These are phyloP conservation scores for Drosophila nebulosa DNA, from an alignment of 1,140 invertebrate species.

Conservation along the genomic window DNA sequence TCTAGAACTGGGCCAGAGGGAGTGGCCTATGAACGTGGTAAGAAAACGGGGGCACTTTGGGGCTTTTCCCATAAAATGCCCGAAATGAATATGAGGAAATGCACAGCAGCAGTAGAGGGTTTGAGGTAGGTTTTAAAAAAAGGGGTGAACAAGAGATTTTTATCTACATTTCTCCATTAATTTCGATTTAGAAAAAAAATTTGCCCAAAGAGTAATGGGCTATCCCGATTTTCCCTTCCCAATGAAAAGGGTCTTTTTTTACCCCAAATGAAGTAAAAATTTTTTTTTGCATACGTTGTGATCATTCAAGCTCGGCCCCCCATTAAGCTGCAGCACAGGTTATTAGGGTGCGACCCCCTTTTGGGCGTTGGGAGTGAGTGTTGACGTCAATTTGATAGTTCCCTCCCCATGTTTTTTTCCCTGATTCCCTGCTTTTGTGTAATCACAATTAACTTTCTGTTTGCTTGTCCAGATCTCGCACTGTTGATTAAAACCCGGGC, in stretches of 20 bases:
- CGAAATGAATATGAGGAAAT: constrained; percentile 88
- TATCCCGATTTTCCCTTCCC: constrained; percentile 92
- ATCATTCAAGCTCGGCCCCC: constrained; percentile 82
- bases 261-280: constrained; percentile 89
- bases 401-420: not conserved
- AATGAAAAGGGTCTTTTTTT: constrained; percentile 88
- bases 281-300: constrained; percentile 89
- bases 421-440: not conserved
- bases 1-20: constrained; percentile 83
- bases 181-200: constrained; percentile 90
- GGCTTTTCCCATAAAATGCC: constrained; percentile 88
- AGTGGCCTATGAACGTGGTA: constrained; percentile 87
- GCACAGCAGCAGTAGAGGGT: constrained; percentile 91
- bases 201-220: constrained; percentile 95
- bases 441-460: constrained; percentile 2
- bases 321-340: constrained; percentile 78
- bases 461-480: constrained; percentile 1
- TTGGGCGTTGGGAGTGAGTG: constrained; percentile 76
- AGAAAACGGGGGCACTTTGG: constrained; percentile 93
- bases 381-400: constrained; percentile 37
- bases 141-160: not conserved
- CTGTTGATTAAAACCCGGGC: constrained; percentile 8
- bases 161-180: not conserved
- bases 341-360: constrained; percentile 70
- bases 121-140: constrained; percentile 66